Base-by-base conservation (phyloP, 2,888 invertebrate genomes). In the Lordiphosa fenestrarum region DNA sequence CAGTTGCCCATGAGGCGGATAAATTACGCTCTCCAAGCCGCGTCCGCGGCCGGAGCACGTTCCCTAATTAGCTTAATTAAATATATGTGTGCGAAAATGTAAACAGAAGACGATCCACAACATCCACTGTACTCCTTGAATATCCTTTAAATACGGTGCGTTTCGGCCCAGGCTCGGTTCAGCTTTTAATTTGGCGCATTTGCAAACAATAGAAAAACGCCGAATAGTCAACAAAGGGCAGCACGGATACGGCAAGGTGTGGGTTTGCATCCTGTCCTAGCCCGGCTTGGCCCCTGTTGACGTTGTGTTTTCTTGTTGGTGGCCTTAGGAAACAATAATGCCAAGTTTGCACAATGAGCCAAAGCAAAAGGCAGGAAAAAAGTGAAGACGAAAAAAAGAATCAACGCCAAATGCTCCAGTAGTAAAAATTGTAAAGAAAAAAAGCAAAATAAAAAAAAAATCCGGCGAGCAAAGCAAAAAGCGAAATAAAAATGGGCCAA, bases 21-120 rank as follows among this genome's bases (percentile, higher is more conserved):
- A 81, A 81, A 85, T 81, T 84, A 74, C 62, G 33, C 48, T 19
- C 52, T 38, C 58, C 59, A 78, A 74, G 74, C 70, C 58, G 61
- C 66, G 55, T 63, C 66, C 53, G 57, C 49, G 66, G 68, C 63
- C 74, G 39, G 55, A 69, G 85, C 83, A 87, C 86, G 81, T 81
- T 66, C 65, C 73, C 81, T 86, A 86, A 86, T 87, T 86, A 86
- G 85, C 74, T 76, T 75, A 87, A 87, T 86, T 86, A 86, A 86
- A 87, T 86, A 82, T 75, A 66, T 84, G 77, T 67, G 30, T 30
- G 64, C 58, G 69, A 72, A 71, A 78, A 69, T 73, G 75, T 63
- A 76, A 73, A 73, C 83, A 84, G 39, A 61, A 66, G 60, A 52
- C 54, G 56, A 36, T 36, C 15, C 13, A 35, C 37, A 23, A 13